phyloP scores from a whole-genome alignment of 2,797 vertebrate genomes.

The Karalla daura region DNA sequence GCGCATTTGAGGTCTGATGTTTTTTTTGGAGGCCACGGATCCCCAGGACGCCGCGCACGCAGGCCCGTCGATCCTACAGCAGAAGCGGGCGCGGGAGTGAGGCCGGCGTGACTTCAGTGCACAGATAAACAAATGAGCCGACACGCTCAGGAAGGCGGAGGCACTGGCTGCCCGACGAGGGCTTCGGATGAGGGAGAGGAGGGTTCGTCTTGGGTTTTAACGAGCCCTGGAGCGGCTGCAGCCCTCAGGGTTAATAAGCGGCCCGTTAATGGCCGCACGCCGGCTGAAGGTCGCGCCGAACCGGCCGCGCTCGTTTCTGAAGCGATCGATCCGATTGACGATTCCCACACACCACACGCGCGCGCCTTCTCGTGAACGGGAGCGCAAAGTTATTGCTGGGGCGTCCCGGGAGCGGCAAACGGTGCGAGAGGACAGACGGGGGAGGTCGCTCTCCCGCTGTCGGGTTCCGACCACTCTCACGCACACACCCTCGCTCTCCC shows the following conservation, averaged over 20 bases:
- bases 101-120: neutral
- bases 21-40: slow-evolving; percentile 24
- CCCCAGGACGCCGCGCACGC: slow-evolving; percentile 8
- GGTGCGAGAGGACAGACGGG: neutral
- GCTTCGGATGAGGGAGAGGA: neutral
- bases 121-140: neutral
- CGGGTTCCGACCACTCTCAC: too few species aligned
- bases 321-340: slow-evolving; percentile 1
- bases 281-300: slow-evolving; percentile 5
- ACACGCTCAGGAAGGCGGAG: neutral
- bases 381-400: neutral
- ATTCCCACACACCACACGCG: neutral
- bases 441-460: too few species aligned
- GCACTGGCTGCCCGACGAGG: slow-evolving; percentile 6
- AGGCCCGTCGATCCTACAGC: neutral
- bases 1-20: slow-evolving; percentile 27
- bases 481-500: too few species aligned
- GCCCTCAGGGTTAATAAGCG: slow-evolving; percentile 19
- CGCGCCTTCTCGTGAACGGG: neutral
- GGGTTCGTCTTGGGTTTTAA: slow-evolving; percentile 10
- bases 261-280: neutral
- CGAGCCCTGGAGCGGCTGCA: neutral
- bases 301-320: neutral
- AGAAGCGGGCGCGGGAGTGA: neutral
- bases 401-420: neutral